These are phyloP conservation scores for Nannoperca australis DNA, from an alignment of 2,797 vertebrate genomes.

Conservation along the genomic window DNA sequence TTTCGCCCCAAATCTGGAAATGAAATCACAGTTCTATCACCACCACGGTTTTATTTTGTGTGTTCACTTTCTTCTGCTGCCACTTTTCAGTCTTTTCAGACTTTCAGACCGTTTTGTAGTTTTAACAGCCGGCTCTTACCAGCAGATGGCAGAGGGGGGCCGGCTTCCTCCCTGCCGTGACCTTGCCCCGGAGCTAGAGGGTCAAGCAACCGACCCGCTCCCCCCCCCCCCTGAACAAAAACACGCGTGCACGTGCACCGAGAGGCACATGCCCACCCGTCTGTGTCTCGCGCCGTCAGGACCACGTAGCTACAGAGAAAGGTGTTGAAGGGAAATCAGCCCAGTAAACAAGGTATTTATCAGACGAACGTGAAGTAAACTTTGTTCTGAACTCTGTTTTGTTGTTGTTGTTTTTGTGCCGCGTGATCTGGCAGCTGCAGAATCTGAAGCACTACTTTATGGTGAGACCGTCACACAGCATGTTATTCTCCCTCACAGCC, in stretches of 20 bases:
- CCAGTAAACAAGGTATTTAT: slow-evolving; percentile 52
- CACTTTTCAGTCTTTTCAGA: slow-evolving; percentile 6
- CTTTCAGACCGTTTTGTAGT: no score
- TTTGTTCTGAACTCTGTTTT: slow-evolving; percentile 5
- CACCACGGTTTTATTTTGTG: no score
- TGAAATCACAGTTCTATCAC: not conserved
- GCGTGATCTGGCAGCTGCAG: not conserved
- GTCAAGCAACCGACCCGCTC: slow-evolving; percentile 42
- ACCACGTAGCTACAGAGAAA: not conserved
- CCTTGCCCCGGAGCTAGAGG: slow-evolving; percentile 59
- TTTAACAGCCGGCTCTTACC: slow-evolving; percentile 35
- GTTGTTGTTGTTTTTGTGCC: not conserved
- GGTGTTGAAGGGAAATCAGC: not conserved
- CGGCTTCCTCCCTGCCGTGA: slow-evolving; percentile 39
- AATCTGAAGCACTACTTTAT: not conserved
- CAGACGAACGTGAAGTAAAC: slow-evolving; percentile 3
- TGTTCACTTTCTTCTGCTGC: not conserved
- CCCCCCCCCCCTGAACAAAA: slow-evolving; percentile 27
- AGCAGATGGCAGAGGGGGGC: slow-evolving; percentile 69
- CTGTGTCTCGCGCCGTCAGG: not conserved
- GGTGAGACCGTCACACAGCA: not conserved
- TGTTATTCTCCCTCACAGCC: not conserved
- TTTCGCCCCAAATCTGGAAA: not conserved
- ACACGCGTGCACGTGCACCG: slow-evolving; percentile 23
- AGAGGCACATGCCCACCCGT: not conserved